Conservation (phyloP, 2,797 vertebrate genomes). For the Clarias laeviceps region DNA sequence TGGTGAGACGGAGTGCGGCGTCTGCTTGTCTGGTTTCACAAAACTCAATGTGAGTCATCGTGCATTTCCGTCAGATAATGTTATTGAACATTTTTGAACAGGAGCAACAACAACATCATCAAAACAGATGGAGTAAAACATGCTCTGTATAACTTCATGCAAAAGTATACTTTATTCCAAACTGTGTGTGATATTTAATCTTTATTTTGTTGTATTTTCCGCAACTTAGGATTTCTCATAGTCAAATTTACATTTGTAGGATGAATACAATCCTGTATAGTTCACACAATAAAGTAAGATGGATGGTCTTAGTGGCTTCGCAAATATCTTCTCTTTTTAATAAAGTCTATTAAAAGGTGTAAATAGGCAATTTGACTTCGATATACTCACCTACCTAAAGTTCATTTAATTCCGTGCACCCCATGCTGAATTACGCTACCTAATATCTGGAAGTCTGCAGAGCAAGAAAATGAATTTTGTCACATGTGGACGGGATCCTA, state of each 20-base stretch:
- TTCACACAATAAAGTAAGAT: too few relatives aligned
- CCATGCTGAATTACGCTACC: not conserved
- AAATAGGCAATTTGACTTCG: constrained; percentile 2
- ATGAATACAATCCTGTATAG: not conserved
- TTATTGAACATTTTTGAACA: not conserved
- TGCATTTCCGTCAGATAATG: not conserved
- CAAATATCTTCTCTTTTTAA: not conserved
- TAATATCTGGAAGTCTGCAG: constrained; percentile 53
- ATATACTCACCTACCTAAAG: constrained; percentile 10
- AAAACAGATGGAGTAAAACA: not conserved
- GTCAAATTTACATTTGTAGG: not conserved
- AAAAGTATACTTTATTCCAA: not conserved
- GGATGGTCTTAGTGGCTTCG: not conserved
- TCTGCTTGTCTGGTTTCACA: not conserved
- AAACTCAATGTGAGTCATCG: not conserved
- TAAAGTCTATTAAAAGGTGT: constrained; percentile 12
- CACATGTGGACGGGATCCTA: constrained; percentile 42
- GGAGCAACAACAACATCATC: not conserved
- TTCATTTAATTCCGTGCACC: not conserved
- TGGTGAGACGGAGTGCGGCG: not conserved
- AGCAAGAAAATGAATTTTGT: constrained; percentile 51
- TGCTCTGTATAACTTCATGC: not conserved
- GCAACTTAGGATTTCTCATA: not conserved
- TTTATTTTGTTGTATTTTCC: not conserved
- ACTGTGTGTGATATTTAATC: not conserved